Evolutionary conservation across 1,140 invertebrate genomes (phyloP), one percentile per base, ranked within the genome.

Genomic region (Diprion similis): DNA sequence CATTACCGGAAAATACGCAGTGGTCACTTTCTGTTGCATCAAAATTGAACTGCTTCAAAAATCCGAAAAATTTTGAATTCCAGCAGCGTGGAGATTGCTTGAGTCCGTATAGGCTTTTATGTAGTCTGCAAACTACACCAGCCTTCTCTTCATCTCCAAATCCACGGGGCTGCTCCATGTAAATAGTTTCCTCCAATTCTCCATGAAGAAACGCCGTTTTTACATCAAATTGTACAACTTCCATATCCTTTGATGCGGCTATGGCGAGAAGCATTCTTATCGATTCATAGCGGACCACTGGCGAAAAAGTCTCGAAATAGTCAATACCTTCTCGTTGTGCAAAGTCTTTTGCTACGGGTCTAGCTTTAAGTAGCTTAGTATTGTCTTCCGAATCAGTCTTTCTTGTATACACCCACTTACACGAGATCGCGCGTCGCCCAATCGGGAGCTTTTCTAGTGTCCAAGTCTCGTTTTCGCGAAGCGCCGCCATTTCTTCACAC

Each of bases 61-160:
- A 76, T 59, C 11, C 46, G 13, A 68, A 71, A 76, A 78, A 78
- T 70, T 72, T 77, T n/a, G 81, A 74, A 75, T 87, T 84, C 87
- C 87, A 89, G 8, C 75, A 78, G 59, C 81, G 72, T 18, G 85
- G 81, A 15, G 84, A 78, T 73, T 89, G 86, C 72, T 87, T 86
- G 7, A 89, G 73, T 4, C 83, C 86, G 78, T 89, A 89, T 6
- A 89, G 65, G 15, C 80, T 81, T 77, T 83, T 85, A 37, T 79
- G 79, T n/a, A 88, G 66, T 59, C 70, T 78, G 11, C 73, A 82
- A 24, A 24, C 24, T 24, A 24, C 24, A 24, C 24, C 24, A 24
- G 24, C 24, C 24, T 24, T 24, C 24, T 24, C 24, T 24, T 24
- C 24, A 24, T 24, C 24, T 24, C 4, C 24, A 24, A 24, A 24